Evolutionary conservation across 2,113 vertebrate genomes (phyloP).

Genomic region (Kryptolebias marmoratus): DNA sequence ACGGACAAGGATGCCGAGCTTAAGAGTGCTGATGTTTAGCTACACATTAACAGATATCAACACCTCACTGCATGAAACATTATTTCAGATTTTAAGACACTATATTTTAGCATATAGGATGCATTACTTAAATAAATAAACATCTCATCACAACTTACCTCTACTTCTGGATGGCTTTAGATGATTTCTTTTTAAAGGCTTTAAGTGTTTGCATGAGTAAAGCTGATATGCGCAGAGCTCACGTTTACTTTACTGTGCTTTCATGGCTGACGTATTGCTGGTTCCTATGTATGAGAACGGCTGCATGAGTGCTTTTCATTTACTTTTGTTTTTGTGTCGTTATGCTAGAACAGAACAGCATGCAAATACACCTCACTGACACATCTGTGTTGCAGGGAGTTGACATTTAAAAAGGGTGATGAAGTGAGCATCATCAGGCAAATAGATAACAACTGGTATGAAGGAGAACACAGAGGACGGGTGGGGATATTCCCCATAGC

Average conservation of each 20-base stretch:
- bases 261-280: constrained; percentile 12
- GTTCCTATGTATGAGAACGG: neutral
- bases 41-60: constrained; percentile 8
- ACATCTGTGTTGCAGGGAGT: constrained; percentile 86
- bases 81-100: neutral
- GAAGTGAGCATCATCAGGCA: constrained; percentile 96
- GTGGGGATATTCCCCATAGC: constrained; percentile 97
- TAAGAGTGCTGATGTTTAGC: constrained; percentile 28
- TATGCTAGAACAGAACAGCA: neutral
- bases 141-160: neutral
- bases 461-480: constrained; percentile 91
- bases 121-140: constrained; percentile 4
- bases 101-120: neutral
- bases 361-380: constrained; percentile 10
- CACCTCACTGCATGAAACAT: constrained; percentile 1
- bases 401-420: constrained; percentile 97
- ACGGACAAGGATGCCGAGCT: neutral
- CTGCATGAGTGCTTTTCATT: neutral
- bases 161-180: constrained; percentile 12
- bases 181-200: neutral
- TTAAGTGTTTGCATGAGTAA: constrained; percentile 29
- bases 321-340: neutral
- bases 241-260: constrained; percentile 4
- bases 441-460: constrained; percentile 99
- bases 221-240: neutral